Base-by-base conservation (phyloP, 2,797 vertebrate species). In the Coranthus polyacanthus region DNA sequence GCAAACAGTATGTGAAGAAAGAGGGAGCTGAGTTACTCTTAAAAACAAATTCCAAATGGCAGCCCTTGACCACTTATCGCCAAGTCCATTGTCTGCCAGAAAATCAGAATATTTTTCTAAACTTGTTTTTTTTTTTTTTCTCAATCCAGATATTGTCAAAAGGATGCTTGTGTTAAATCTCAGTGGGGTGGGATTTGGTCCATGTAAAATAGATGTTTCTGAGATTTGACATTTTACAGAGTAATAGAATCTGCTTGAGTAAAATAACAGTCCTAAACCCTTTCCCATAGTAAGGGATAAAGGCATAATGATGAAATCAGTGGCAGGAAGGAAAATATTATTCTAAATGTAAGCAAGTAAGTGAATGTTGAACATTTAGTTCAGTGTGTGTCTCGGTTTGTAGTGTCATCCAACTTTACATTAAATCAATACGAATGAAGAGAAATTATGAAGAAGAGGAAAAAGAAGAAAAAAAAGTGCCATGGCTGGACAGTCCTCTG, bases 21-120 rank as follows among this genome's bases (percentile, higher is more conserved):
- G 12, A 58, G 41, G 6, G 3, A 43, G 22, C 4, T 10, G 3
- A 12, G 3, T 12, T 44, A 13, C n/a, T n/a, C n/a, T n/a, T n/a
- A 66, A 54, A 37, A 69, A 78, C 50, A 41, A 75, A 82, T 85
- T 88, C 77, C 69, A 75, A 79, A 85, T 60, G 78, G 62, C 20
- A 37, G 41, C 43, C 26, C 38, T 46, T 73, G 29, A 71, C 41
- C 32, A 45, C 29, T 61, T 53, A 13, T 39, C 34, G 55, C n/a
- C n/a, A 42, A 68, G 26, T 64, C 58, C 60, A 46, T 53, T 59
- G 56, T 69, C 55, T 71, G 38, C 12, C 12, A 1, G 42, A 37
- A 65, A 45, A 58, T 6, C 3, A 29, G 26, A 1, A 7, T 29
- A 5, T 5, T 5, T 4, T 29, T 29, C 26, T 7, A 29, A 29